Evolutionary conservation across 2,888 invertebrate genomes (phyloP), one percentile per base, ranked within the genome.

Genomic region (Andrena trimmerana): DNA sequence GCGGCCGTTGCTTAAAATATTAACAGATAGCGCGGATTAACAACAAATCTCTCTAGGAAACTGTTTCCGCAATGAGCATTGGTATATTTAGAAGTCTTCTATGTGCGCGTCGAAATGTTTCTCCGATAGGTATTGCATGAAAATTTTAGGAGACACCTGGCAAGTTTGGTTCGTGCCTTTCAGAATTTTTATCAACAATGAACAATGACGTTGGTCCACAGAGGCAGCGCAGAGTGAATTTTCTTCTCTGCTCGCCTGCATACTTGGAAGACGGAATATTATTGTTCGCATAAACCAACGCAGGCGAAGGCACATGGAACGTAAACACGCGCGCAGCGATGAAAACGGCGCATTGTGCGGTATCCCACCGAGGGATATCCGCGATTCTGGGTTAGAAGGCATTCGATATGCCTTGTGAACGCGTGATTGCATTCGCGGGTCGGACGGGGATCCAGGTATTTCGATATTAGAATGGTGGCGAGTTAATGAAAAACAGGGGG

Each of bases 371-470:
- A 54, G 78, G 75, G 71, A 83, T 86, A 75, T 83, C 78, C 76
- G 74, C 84, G 81, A 86, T 85, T 85, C 85, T 76, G 68, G 78
- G 75, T 33, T 85, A 70, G 85, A 80, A 78, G 80, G 86, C 62
- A 85, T 86, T 78, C 84, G 81, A 76, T 54, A 54, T 63, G 78
- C 73, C 65, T 66, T 79, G 83, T 83, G 76, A 77, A 83, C 79
- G 69, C 79, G 83, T 83, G 85, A 85, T 86, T 83, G 85, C 85
- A 69, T 74, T 79, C 77, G 82, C 36, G 31, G 67, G 69, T 27
- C 72, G 77, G 54, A 72, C 63, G 67, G 59, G 50, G 69, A 77
- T 65, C 72, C 65, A 74, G 69, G 71, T 72, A 77, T 83, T 65
- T 65, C 83, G 60, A 83, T 83, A 85, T 85, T 85, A 85, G 77